Base-by-base conservation (phyloP, 2,797 vertebrate genomes). In the Natrix natrix region DNA sequence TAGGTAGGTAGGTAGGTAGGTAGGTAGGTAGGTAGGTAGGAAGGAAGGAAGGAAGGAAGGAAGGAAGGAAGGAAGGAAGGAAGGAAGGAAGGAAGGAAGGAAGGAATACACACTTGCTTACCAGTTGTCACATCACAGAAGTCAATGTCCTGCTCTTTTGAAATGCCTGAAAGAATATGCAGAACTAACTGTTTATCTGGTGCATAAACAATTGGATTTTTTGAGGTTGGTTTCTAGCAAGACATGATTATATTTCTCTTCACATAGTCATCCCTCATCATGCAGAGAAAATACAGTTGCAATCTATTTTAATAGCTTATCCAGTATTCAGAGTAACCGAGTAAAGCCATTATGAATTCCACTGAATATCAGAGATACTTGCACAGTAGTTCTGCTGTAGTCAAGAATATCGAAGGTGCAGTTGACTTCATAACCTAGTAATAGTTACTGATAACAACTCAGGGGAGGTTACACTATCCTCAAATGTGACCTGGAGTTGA, bases 261-360 rank as follows among this genome's bases (percentile, higher is more conserved):
- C 92, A 95, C 78, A 94, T 24, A 93, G 86, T 28, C 92, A 43
- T 78, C 54, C 10, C 92, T 93, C 78, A 95, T 66, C 78, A 94
- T 56, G 56, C 57, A 87, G 63, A 95, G 55, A 74, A 61, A 95
- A 95, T 91, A 95, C 1, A 93, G 26, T 92, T 91, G 86, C 52
- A 91, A 92, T 92, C 93, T 93, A 86, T 83, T 92, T 94, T 92
- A 93, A 93, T 93, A 94, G 94, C 93, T 95, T 86, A 92, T 93
- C 94, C 88, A 93, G 26, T 66, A 94, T 94, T 94, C 94, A 89
- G 20, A 92, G 59, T 55, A 94, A 94, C 16, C 14, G 83, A 91
- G 59, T 28, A 60, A 93, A 66, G 60, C 87, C 88, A 93, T 94
- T 94, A 94, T 92, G 63, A 95, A 96, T 94, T 95, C 94, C 63